These are phyloP conservation scores for Gopherus flavomarginatus DNA, from an alignment of 2,113 vertebrate species.

Conservation along the genomic window DNA sequence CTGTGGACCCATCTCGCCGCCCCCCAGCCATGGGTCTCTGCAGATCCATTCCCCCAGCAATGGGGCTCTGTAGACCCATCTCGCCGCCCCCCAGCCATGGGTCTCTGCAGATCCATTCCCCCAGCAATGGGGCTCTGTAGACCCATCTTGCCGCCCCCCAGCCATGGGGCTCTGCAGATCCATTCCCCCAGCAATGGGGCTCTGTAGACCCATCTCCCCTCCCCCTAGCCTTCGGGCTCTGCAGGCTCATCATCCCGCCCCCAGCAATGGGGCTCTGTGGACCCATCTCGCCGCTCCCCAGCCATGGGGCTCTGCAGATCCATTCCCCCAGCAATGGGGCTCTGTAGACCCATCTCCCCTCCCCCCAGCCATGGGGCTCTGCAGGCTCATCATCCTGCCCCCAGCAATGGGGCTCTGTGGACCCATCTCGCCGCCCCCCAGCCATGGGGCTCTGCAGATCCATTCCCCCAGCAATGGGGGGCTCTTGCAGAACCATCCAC, in stretches of 20 bases:
- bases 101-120: neutral
- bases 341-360: too few relatives aligned
- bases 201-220: neutral
- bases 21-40: neutral
- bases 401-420: constrained; percentile 38
- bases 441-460: neutral
- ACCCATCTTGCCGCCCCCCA: constrained; percentile 15
- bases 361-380: neutral
- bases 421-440: constrained; percentile 17
- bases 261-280: constrained; percentile 52
- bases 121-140: too few relatives aligned
- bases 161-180: neutral
- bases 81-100: neutral
- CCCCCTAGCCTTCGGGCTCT: neutral
- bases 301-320: too few relatives aligned
- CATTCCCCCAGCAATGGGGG: neutral
- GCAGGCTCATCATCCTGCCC: neutral
- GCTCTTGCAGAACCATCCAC: neutral
- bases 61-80: constrained; percentile 21
- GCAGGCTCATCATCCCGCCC: neutral
- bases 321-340: neutral
- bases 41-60: constrained; percentile 39
- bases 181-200: constrained; percentile 51
- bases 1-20: constrained; percentile 49
- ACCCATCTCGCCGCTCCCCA: constrained; percentile 18